Evolutionary conservation across 2,113 vertebrate species (phyloP), one percentile per base, ranked within the genome.

Genomic region (Ceratotherium simum): DNA sequence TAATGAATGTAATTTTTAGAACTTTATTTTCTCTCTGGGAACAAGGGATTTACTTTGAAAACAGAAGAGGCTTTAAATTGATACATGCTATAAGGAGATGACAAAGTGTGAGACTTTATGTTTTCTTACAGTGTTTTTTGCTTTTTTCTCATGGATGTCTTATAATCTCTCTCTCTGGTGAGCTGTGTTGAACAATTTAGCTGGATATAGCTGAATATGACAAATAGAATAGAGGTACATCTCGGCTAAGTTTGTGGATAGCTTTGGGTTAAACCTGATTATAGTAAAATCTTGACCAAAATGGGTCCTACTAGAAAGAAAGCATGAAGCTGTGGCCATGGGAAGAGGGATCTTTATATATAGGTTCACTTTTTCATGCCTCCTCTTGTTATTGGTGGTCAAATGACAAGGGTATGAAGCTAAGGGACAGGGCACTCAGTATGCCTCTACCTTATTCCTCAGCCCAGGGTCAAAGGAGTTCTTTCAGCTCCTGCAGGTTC

Each of bases 41-140:
- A 64, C 90, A 72, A 78, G 62, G 42, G 48, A 25, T 75, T 83
- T 84, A 33, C n/a, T 91, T 90, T 90, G 48, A 79, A 69, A 93
- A 48, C 29, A 90, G 51, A 69, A 80, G 10, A 1, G 39, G 5
- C 14, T 75, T 95, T 91, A 90, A 72, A 76, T 29, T 76, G 73
- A 62, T 54, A 46, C 21, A 54, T 67, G n/a, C 3, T 80, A 23
- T 73, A 80, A 89, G 10, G 8, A 80, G 20, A 78, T 39, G 18
- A 54, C 58, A 93, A 91, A 20, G 48, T 83, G 21, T 83, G 48
- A 42, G 17, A 67, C 76, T 86, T 96, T 93, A 80, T 85, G 23
- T 51, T 89, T 64, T 82, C 8, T 42, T 93, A 13, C 58, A 70
- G 10, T 58, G n/a, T 70, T 64, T 36, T 4, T 42, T 76, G n/a